Conservation (phyloP, 2,888 invertebrate species). For the Acanthosepion esculentum region DNA sequence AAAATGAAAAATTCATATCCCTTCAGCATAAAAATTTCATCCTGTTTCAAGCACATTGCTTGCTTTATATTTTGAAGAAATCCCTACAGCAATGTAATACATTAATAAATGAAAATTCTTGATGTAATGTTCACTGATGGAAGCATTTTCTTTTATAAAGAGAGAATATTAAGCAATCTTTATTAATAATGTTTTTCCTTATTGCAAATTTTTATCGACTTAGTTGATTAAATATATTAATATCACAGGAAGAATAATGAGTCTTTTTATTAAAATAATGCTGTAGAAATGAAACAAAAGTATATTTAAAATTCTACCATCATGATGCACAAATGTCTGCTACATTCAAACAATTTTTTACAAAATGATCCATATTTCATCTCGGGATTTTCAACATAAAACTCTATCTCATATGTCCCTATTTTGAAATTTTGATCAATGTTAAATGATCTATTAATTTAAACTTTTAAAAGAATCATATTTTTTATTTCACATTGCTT, state of each 20-base stretch:
- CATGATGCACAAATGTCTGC: not conserved
- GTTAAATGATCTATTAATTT: too few relatives aligned
- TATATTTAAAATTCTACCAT: not conserved
- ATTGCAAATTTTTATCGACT: not conserved
- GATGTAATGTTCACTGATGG: not conserved
- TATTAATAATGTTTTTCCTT: not conserved
- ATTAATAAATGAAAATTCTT: slow-evolving; percentile 14
- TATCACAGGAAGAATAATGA: not conserved
- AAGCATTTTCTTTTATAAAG: not conserved
- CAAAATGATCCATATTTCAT: not conserved
- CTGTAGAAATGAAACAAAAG: not conserved
- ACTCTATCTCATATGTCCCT: not conserved
- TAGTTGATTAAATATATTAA: too few relatives aligned
- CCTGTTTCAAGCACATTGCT: not conserved
- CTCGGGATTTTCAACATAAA: not conserved
- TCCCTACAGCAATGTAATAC: not conserved
- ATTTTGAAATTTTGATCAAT: too few relatives aligned
- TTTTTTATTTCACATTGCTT: too few relatives aligned
- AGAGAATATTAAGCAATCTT: not conserved
- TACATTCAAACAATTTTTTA: not conserved
- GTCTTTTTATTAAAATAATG: not conserved
- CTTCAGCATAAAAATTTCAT: not conserved
- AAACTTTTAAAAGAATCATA: too few relatives aligned
- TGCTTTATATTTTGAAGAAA: not conserved
- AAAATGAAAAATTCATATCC: not conserved